phyloP scores from a whole-genome alignment of 1,140 invertebrate genomes.

The Panulirus ornatus region DNA sequence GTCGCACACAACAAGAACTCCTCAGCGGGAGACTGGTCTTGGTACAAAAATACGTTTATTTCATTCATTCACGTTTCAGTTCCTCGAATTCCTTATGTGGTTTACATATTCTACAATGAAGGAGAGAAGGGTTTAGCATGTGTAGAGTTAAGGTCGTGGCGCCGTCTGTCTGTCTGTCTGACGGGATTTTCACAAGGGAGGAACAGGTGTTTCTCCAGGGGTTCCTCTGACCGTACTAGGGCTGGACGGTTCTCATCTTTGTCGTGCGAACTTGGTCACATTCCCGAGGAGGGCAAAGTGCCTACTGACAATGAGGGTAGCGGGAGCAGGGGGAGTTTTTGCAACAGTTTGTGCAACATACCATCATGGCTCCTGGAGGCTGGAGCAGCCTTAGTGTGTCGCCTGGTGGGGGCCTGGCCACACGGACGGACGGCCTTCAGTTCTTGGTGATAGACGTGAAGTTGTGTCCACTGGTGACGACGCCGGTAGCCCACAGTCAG shows the following conservation, averaged over 20 bases:
- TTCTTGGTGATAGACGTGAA: background rate
- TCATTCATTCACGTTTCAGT: background rate
- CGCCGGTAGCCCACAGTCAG: constrained; percentile 10
- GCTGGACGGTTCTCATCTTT: background rate
- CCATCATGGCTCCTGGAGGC: background rate
- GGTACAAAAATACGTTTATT: constrained; percentile 3
- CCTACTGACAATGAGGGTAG: constrained; percentile 2
- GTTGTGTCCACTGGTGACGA: background rate
- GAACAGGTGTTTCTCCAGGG: too few relatives aligned
- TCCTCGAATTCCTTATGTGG: background rate
- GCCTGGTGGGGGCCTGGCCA: background rate
- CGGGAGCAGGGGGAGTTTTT: constrained; percentile 42
- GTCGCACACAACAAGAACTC: constrained; percentile 26
- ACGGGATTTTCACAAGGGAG: too few relatives aligned
- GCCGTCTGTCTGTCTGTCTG: too few relatives aligned
- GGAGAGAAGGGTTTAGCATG: background rate
- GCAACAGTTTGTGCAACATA: constrained; percentile 42
- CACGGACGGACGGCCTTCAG: background rate
- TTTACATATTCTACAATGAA: background rate
- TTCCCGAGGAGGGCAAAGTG: constrained; percentile 36
- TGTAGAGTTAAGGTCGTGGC: background rate
- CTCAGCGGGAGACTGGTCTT: constrained; percentile 14
- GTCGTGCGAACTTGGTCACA: constrained; percentile 39
- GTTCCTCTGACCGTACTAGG: background rate
- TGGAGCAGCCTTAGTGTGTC: constrained; percentile 1